A percentile compares a stretch with the other conserved stretches of the same genome.
These are phyloP conservation scores for Chalcis sispes DNA, from an alignment of 2,888 invertebrate genomes.

Conservation along the genomic window DNA sequence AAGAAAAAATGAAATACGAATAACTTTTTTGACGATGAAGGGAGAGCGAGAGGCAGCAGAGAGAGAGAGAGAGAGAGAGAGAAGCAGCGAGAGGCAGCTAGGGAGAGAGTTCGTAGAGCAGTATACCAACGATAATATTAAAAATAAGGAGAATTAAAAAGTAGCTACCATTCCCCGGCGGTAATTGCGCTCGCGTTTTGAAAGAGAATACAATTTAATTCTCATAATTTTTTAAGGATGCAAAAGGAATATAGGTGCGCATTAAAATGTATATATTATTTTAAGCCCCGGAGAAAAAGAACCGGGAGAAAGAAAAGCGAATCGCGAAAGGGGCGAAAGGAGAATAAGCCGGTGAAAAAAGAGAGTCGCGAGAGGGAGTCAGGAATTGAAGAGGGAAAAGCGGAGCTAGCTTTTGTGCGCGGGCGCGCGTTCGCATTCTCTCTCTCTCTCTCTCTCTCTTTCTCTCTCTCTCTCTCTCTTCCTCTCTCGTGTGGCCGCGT, in stretches of 20 bases:
- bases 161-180: slow-evolving; percentile 11
- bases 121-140: slow-evolving; percentile 46
- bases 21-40: slow-evolving; percentile 12
- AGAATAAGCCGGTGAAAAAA: slow-evolving; percentile 39
- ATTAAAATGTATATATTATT: slow-evolving; percentile 51
- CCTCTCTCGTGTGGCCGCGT: not conserved
- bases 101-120: not conserved
- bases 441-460: not conserved
- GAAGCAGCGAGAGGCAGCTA: no score
- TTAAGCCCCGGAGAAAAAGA: slow-evolving; percentile 3
- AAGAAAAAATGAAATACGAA: slow-evolving; percentile 27
- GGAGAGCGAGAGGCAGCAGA: no score
- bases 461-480: not conserved
- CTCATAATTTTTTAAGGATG: slow-evolving; percentile 57
- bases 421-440: not conserved
- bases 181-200: slow-evolving; percentile 56
- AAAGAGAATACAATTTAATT: slow-evolving; percentile 59
- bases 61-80: no score
- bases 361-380: slow-evolving; percentile 24
- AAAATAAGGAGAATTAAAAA: slow-evolving; percentile 58
- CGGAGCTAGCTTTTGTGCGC: slow-evolving; percentile 28
- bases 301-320: slow-evolving; percentile 44
- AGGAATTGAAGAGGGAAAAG: slow-evolving; percentile 53
- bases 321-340: slow-evolving; percentile 52
- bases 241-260: slow-evolving; percentile 31